phyloP scores from a whole-genome alignment of 2,113 vertebrate species.

The Trogon surrucura region DNA sequence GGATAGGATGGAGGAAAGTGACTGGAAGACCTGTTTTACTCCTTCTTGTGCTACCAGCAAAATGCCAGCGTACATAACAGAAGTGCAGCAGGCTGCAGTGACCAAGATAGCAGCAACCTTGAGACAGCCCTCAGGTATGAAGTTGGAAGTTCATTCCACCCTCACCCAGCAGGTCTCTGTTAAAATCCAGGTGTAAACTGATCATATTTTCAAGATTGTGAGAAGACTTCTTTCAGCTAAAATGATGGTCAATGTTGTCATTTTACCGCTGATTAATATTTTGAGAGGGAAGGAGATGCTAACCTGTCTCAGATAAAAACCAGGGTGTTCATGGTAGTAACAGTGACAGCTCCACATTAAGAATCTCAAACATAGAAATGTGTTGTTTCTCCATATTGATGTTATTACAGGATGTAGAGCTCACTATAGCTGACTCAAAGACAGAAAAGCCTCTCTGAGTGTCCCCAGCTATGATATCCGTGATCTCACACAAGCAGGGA shows the following conservation, averaged over 20 bases:
- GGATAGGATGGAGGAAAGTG: not conserved
- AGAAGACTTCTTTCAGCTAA: not conserved
- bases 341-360: not conserved
- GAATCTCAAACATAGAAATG: not conserved
- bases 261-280: not conserved
- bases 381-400: not conserved
- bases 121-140: not conserved
- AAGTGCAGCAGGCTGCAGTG: not conserved
- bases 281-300: not conserved
- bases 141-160: not conserved
- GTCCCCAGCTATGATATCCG: not conserved
- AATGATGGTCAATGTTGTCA: not conserved
- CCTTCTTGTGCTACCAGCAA: not conserved
- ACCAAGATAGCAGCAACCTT: not conserved
- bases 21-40: not conserved
- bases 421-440: not conserved
- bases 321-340: not conserved
- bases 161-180: not conserved
- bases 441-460: not conserved
- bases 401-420: not conserved
- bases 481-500: not conserved
- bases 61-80: not conserved
- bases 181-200: not conserved
- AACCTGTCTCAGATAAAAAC: not conserved
- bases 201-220: not conserved